Evolutionary conservation across 2,888 invertebrate genomes (phyloP).

Genomic region (Nemoura dubitans): DNA sequence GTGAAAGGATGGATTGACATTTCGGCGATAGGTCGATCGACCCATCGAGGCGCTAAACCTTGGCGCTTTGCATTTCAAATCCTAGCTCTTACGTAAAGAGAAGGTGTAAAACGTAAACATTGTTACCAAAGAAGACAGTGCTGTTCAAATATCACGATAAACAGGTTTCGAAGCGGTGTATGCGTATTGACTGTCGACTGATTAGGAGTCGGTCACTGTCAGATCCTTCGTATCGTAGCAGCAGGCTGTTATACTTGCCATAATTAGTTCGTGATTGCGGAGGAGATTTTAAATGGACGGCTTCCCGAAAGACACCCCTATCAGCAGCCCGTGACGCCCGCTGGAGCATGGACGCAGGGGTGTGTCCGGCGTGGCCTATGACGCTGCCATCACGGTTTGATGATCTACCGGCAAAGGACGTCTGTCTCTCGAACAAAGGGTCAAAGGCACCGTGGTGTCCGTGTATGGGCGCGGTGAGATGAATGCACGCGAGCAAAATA

Average conservation of each 20-base stretch:
- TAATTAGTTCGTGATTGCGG: not conserved
- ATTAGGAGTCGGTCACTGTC: not conserved
- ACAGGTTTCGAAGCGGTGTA: not conserved
- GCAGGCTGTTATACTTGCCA: not conserved
- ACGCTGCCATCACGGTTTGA: not conserved
- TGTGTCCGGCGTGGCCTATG: not conserved
- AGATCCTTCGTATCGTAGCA: not conserved
- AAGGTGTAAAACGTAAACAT: not conserved
- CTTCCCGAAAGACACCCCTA: not conserved
- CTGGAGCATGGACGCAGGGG: not conserved
- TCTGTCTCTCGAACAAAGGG: not conserved
- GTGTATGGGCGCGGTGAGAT: not conserved
- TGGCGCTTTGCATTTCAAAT: not conserved
- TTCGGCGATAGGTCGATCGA: not conserved
- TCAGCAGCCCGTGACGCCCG: not conserved
- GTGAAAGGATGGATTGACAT: conserved; percentile 15
- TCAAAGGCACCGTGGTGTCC: not conserved
- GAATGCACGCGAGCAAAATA: not conserved
- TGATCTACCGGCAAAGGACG: not conserved
- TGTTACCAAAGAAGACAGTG: not conserved
- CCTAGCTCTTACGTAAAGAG: not conserved
- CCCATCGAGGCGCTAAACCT: not conserved
- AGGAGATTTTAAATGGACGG: not conserved
- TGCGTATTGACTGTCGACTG: not conserved
- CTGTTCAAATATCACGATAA: not conserved